Conservation (phyloP, 2,113 vertebrate species). For the Platycercus adscitus region DNA sequence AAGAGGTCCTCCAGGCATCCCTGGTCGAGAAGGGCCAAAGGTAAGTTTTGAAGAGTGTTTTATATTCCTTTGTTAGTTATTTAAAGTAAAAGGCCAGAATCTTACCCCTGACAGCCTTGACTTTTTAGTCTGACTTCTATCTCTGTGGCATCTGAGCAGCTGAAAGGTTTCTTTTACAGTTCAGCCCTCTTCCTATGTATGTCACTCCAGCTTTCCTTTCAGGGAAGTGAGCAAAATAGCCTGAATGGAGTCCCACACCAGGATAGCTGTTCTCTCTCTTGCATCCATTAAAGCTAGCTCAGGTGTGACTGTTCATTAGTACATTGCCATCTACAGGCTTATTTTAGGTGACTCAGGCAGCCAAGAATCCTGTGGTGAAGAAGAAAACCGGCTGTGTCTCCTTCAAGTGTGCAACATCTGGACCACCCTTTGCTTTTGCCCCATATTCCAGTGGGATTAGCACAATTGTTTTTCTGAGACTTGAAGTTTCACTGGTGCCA, state of each 20-base stretch:
- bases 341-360: not conserved
- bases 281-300: not conserved
- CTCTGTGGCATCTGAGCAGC: not conserved
- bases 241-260: not conserved
- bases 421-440: not conserved
- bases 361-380: rapidly evolving
- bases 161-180: not conserved
- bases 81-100: not conserved
- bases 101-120: not conserved
- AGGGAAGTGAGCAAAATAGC: not conserved
- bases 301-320: not conserved
- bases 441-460: not conserved
- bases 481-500: not conserved
- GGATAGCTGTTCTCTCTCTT: not conserved
- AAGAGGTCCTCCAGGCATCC: slow-evolving; percentile 89
- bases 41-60: slow-evolving; percentile 70
- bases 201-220: not conserved
- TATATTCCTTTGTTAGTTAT: not conserved
- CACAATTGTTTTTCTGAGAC: not conserved
- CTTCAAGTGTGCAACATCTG: not conserved
- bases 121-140: not conserved
- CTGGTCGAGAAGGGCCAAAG: slow-evolving; percentile 95
- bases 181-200: not conserved
- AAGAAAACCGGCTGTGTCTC: not conserved
- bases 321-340: not conserved